Percentiles rank a stretch among this genome's conserved stretches.
Evolutionary conservation across 2,797 vertebrate species (phyloP).

Genomic region (Lophotriccus pileatus): DNA sequence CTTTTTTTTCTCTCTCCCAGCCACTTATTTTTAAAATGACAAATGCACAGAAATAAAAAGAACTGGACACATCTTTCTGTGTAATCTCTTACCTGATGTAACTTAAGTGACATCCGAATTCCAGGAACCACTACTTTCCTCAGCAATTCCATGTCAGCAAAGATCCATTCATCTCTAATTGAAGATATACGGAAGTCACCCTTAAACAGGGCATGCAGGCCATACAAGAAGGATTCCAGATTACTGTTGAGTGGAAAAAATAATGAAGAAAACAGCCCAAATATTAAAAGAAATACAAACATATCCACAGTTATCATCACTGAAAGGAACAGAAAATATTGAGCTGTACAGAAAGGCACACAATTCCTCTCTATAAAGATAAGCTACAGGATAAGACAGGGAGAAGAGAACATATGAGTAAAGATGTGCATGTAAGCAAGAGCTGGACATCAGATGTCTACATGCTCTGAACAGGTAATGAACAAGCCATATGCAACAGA

Average conservation of each 20-base stretch:
- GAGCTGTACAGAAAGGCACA: not conserved
- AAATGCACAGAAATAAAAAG: not conserved
- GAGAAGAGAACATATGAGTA: not conserved
- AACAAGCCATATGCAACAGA: not conserved
- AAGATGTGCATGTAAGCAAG: not conserved
- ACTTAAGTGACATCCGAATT: conserved; percentile 97
- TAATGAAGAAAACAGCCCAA: not conserved
- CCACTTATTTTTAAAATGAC: not conserved
- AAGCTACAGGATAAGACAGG: not conserved
- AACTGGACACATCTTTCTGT: not conserved
- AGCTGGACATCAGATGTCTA: not conserved
- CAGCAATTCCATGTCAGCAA: conserved; percentile 98
- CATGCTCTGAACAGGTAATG: not conserved
- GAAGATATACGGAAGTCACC: conserved; percentile 99
- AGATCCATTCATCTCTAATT: conserved; percentile 97
- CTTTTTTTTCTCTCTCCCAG: not conserved
- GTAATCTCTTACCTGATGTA: conserved; percentile 87
- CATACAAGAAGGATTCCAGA: conserved; percentile 96
- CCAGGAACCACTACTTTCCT: conserved; percentile 97
- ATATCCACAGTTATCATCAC: not conserved
- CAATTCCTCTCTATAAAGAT: not conserved
- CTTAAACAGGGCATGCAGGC: conserved; percentile 96
- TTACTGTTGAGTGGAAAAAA: conserved; percentile 78
- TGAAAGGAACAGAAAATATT: not conserved
- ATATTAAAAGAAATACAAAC: conserved; percentile 1